Conservation (phyloP, 2,113 vertebrate species). For the Dromiciops gliroides region DNA sequence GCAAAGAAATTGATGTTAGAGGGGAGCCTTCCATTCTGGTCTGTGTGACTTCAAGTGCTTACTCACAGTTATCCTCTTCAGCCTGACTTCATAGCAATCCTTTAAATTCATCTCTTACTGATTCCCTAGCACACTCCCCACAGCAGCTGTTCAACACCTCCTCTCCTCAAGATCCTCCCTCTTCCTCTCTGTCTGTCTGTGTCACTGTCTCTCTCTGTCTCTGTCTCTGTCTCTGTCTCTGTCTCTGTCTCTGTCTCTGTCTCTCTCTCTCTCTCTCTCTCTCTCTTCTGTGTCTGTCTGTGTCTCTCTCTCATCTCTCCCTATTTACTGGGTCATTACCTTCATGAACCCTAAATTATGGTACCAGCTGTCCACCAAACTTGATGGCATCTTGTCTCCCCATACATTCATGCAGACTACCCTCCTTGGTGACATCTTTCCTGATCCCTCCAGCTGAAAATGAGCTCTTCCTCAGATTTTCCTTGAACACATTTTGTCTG, state of each 20-base stretch:
- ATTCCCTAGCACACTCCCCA: not conserved
- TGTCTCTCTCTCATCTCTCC: not conserved
- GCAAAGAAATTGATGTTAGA: not conserved
- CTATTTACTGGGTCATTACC: not conserved
- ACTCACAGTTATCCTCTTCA: not conserved
- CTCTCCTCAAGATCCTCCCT: not conserved
- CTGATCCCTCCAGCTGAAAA: not conserved
- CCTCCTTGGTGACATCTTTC: not conserved
- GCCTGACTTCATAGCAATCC: not conserved
- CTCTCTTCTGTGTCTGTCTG: no score
- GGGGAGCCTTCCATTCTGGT: not conserved
- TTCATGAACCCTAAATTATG: not conserved
- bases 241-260: fast-evolving
- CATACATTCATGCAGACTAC: not conserved
- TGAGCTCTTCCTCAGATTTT: not conserved
- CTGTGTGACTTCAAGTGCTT: not conserved
- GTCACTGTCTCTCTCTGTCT: fast-evolving
- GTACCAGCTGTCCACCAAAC: not conserved
- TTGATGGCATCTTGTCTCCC: not conserved
- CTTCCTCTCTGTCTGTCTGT: not conserved
- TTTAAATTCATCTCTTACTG: not conserved
- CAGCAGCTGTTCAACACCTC: not conserved
- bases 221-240: fast-evolving
- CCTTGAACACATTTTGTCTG: not conserved
- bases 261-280: not conserved